Conservation (phyloP, 2,888 invertebrate genomes). For the Augochlorella aurata region DNA sequence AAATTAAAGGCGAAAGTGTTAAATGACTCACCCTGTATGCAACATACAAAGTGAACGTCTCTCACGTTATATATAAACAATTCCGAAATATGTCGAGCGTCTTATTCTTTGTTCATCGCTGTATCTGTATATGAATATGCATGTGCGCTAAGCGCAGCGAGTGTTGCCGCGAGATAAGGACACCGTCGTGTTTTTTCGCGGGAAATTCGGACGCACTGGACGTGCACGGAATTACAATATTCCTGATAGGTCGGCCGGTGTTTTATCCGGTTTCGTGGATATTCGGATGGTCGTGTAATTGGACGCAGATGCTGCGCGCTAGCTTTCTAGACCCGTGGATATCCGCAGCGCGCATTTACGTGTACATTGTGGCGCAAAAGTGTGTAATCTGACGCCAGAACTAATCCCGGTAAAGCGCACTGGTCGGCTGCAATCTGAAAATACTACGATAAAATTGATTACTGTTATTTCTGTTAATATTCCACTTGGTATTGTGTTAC, state of each 20-base stretch:
- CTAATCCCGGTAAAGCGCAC: background rate
- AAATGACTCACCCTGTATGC: too few species aligned
- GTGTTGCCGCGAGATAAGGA: background rate
- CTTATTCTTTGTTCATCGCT: too few species aligned
- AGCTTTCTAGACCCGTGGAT: conserved; percentile 21
- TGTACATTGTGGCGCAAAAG: background rate
- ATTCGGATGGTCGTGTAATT: conserved; percentile 50
- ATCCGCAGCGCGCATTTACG: background rate
- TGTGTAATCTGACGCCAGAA: background rate
- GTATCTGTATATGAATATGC: too few species aligned
- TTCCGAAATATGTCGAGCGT: too few species aligned
- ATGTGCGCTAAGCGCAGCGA: background rate
- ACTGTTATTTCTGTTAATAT: background rate
- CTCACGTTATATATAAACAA: too few species aligned
- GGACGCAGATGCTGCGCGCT: conserved; percentile 41
- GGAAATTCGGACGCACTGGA: background rate
- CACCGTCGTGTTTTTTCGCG: conserved; percentile 6
- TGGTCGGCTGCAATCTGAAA: background rate
- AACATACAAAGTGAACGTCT: too few species aligned
- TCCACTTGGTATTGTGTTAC: background rate
- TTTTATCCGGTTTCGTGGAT: conserved; percentile 49
- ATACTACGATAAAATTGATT: background rate
- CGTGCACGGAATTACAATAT: conserved; percentile 34
- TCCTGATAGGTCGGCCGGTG: conserved; percentile 44
- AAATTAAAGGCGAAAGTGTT: too few species aligned